Evolutionary conservation across 2,888 invertebrate genomes (phyloP), one percentile per base, ranked within the genome.

Genomic region (Sinodicranocentrus sp.): DNA sequence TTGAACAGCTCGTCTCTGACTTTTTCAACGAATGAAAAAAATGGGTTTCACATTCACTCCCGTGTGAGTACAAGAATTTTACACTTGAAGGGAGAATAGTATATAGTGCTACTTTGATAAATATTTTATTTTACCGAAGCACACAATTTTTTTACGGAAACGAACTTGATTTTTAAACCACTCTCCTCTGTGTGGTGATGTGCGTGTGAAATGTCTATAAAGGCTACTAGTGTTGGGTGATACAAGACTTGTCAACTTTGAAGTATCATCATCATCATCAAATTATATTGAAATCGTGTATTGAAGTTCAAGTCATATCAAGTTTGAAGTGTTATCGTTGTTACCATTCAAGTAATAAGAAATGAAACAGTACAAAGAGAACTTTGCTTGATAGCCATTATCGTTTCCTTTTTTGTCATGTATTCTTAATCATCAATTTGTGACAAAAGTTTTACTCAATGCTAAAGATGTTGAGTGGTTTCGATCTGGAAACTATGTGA

Each of bases 171-270:
- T 75, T 39, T 59, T 72, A 13, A 71, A 33, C 33, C 33, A 33
- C 48, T 48, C 48, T 10, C 48, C 5, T 57, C n/a, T 52, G 52
- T 52, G 52, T 52, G n/a, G 3, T 39, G 5, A 21, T 26, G 57
- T 78, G 70, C 78, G 78, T 78, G 78, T 78, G 78, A 78, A 78
- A 79, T 71, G 71, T 71, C 71, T 65, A 79, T 79, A 71, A 79
- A 71, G 33, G 71, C 71, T 17, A 25, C 13, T 57, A 28, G 78
- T 78, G 63, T 79, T 71, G 70, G 25, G 33, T 65, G 79, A 78
- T 76, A 44, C 39, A 25, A 57, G 39, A 59, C 26, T 25, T 61
- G 28, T 43, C 28, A 57, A 19, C 43, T 26, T 59, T n/a, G 17
- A 33, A 10, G 59, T 77, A 57, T 15, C 57, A 57, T 6, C 23